phyloP scores from a whole-genome alignment of 2,888 invertebrate species.

The Drosophila parthenogenetica region DNA sequence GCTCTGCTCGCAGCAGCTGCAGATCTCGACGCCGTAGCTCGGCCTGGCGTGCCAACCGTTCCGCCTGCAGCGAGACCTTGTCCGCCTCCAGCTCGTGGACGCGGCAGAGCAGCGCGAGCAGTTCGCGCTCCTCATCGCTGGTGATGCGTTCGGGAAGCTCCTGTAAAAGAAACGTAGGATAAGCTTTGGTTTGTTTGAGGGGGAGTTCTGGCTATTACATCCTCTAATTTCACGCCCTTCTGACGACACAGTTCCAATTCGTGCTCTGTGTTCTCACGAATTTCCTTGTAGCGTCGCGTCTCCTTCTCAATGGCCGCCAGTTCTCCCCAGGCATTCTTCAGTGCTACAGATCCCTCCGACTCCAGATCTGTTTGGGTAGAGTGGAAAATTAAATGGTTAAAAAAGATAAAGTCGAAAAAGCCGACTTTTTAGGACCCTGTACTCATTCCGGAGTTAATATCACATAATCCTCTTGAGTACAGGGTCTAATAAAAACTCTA shows the following conservation, averaged over 20 bases:
- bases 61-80: slow-evolving; percentile 95
- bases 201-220: slow-evolving; percentile 86
- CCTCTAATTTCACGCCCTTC: slow-evolving; percentile 92
- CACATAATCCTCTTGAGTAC: too few species aligned
- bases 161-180: slow-evolving; percentile 77
- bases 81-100: slow-evolving; percentile 98
- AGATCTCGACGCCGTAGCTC: slow-evolving; percentile 94
- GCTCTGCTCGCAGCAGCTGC: slow-evolving; percentile 92
- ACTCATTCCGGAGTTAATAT: too few species aligned
- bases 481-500: too few species aligned
- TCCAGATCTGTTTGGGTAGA: slow-evolving; percentile 75
- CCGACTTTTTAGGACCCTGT: too few species aligned
- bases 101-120: slow-evolving; percentile 92
- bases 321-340: slow-evolving; percentile 94
- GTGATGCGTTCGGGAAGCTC: slow-evolving; percentile 93
- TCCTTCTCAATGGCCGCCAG: slow-evolving; percentile 94
- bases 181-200: rapidly evolving
- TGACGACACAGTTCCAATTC: slow-evolving; percentile 93
- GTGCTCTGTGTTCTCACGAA: slow-evolving; percentile 91
- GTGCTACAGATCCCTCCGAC: slow-evolving; percentile 85
- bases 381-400: background rate
- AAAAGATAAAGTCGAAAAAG: background rate
- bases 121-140: slow-evolving; percentile 95
- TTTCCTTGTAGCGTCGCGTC: slow-evolving; percentile 91
- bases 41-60: slow-evolving; percentile 93